Percentiles rank a stretch among this genome's conserved stretches.
Conservation (phyloP, 2,888 invertebrate species). For the Linyphia triangularis region DNA sequence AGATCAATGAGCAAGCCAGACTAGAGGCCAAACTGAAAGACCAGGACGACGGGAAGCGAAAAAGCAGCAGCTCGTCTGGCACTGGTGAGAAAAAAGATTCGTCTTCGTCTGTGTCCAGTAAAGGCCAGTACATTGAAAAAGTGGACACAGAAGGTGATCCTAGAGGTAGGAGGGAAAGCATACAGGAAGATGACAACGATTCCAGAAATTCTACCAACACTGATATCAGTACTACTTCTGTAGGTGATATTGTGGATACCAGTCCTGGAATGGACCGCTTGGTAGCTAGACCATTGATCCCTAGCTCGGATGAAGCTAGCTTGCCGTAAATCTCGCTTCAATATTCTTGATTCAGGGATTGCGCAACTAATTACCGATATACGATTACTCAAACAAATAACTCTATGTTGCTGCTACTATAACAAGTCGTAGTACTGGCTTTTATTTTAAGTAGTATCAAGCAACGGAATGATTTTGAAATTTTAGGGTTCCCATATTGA, state of each 20-base stretch:
- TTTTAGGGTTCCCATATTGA: conserved; percentile 68
- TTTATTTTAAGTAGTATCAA: conserved; percentile 60
- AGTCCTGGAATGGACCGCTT: conserved; percentile 63
- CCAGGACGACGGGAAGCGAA: conserved; percentile 69
- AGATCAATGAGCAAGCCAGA: conserved; percentile 79
- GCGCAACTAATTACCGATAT: conserved; percentile 69
- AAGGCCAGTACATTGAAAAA: conserved; percentile 66
- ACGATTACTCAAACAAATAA: conserved; percentile 64
- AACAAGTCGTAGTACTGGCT: conserved; percentile 46
- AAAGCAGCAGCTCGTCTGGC: conserved; percentile 42
- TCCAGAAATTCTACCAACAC: conserved; percentile 74
- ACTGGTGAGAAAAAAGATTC: conserved; percentile 65
- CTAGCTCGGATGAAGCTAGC: conserved; percentile 72
- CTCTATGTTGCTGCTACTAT: conserved; percentile 68
- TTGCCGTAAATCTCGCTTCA: conserved; percentile 55
- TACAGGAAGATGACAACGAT: conserved; percentile 70
- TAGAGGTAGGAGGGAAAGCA: conserved; percentile 62
- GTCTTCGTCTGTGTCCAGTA: conserved; percentile 46
- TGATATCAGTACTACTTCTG: conserved; percentile 73
- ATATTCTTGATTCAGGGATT: not conserved
- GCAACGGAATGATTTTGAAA: conserved; percentile 31
- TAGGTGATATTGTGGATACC: conserved; percentile 72
- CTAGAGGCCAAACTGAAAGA: conserved; percentile 75
- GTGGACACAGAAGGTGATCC: conserved; percentile 56
- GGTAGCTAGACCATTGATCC: conserved; percentile 71